Percentiles rank a stretch among this genome's conserved stretches.
Evolutionary conservation across 2,797 vertebrate genomes (phyloP).

Genomic region (Pipistrellus kuhlii): DNA sequence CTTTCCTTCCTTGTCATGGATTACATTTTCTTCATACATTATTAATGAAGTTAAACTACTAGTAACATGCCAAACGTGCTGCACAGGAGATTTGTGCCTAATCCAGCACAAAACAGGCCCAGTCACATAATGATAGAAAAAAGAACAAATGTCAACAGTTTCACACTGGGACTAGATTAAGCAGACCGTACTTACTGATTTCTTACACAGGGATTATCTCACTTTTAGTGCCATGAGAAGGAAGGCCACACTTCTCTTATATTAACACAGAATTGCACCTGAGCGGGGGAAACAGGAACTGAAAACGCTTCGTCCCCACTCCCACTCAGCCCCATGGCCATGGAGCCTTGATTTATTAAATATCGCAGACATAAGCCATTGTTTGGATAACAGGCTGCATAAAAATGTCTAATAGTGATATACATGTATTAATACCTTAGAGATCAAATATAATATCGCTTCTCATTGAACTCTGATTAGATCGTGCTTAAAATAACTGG

Average conservation of each 20-base stretch:
- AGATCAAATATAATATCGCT: slow-evolving; percentile 84
- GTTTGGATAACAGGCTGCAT: slow-evolving; percentile 77
- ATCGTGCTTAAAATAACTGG: slow-evolving; percentile 81
- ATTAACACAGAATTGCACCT: slow-evolving; percentile 90
- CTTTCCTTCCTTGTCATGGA: slow-evolving; percentile 91
- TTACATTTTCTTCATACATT: slow-evolving; percentile 99
- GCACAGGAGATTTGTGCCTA: slow-evolving; percentile 99
- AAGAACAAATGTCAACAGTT: slow-evolving; percentile 99
- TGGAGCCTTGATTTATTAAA: slow-evolving; percentile 83
- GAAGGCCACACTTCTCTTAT: slow-evolving; percentile 89
- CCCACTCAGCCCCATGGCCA: slow-evolving; percentile 61
- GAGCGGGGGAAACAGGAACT: slow-evolving; percentile 72
- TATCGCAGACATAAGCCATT: slow-evolving; percentile 76
- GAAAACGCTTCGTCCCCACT: slow-evolving; percentile 58
- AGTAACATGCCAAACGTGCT: slow-evolving; percentile 99
- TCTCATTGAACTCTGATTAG: slow-evolving; percentile 84
- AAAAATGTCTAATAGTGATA: slow-evolving; percentile 77
- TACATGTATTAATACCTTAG: slow-evolving; percentile 77
- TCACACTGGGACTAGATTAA: slow-evolving; percentile 99
- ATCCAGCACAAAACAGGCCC: slow-evolving; percentile 99
- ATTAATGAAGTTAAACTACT: slow-evolving; percentile 99
- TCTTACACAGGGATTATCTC: slow-evolving; percentile 93
- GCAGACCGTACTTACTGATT: slow-evolving; percentile 93
- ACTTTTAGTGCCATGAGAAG: slow-evolving; percentile 90
- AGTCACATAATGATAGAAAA: slow-evolving; percentile 99